phyloP scores from a whole-genome alignment of 2,797 vertebrate genomes.

The Scarus forsteni region DNA sequence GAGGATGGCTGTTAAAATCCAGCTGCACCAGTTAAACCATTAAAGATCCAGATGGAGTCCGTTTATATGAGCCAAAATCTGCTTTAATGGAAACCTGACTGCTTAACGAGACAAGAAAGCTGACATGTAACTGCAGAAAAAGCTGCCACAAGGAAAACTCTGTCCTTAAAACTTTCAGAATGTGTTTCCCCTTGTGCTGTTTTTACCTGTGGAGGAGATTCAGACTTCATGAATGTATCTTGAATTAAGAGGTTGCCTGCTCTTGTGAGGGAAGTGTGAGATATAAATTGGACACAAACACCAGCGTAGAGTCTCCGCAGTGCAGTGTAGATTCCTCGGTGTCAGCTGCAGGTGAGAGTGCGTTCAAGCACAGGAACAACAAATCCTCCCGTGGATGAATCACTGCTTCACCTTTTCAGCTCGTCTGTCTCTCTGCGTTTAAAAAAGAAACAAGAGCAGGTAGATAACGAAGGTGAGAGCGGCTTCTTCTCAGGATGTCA shows the following conservation, averaged over 20 bases:
- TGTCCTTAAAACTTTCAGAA: no score
- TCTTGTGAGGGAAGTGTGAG: no score
- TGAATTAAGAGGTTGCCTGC: no score
- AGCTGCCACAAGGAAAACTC: background rate
- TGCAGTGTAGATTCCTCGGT: background rate
- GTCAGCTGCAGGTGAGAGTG: background rate
- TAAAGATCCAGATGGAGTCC: conserved; percentile 20
- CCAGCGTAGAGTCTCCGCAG: no score
- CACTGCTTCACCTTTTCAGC: conserved; percentile 35
- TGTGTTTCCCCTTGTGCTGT: no score
- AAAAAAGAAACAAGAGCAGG: background rate
- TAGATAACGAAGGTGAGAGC: no score
- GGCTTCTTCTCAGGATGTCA: no score
- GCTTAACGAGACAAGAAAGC: conserved; percentile 5
- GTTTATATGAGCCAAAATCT: background rate
- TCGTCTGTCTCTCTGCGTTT: conserved; percentile 16
- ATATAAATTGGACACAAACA: no score
- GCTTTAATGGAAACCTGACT: conserved; percentile 3
- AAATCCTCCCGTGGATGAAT: conserved; percentile 2
- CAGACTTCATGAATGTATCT: no score
- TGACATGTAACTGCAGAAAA: background rate
- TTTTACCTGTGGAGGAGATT: no score
- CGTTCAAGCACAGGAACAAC: background rate
- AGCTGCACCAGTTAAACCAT: conserved; percentile 31
- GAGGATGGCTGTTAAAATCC: conserved; percentile 16